Evolutionary conservation across 2,888 invertebrate species (phyloP).

Genomic region (Torymus texanus): DNA sequence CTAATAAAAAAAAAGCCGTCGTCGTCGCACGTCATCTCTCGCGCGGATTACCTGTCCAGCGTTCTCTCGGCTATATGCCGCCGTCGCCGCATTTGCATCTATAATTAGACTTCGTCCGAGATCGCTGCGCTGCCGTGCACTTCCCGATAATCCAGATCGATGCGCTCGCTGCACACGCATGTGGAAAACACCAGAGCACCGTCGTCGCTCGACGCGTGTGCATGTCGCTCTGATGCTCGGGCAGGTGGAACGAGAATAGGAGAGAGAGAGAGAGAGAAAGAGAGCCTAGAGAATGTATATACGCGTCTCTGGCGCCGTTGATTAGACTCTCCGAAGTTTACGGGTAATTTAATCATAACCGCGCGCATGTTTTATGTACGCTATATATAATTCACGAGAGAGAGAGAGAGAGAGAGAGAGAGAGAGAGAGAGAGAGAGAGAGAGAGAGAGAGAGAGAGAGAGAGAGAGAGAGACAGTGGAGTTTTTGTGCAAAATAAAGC

Average conservation of each 20-base stretch:
- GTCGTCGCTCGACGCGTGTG: neutral
- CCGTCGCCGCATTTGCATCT: conserved; percentile 3
- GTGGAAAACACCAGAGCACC: neutral
- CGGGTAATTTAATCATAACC: conserved; percentile 36
- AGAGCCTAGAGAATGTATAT: conserved; percentile 4
- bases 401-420: too few relatives aligned
- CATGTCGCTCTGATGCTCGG: neutral
- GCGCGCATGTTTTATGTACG: conserved; percentile 22
- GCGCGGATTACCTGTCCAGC: too few relatives aligned
- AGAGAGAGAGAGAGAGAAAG: neutral
- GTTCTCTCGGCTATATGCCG: too few relatives aligned
- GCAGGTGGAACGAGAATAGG: conserved; percentile 1
- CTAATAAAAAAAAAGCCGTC: too few relatives aligned
- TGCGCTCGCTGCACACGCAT: neutral
- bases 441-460: too few relatives aligned
- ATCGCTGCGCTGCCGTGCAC: neutral
- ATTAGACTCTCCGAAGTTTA: conserved; percentile 48
- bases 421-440: too few relatives aligned
- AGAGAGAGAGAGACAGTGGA: too few relatives aligned
- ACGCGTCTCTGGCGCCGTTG: conserved; percentile 33
- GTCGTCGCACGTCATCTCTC: too few relatives aligned
- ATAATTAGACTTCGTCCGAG: conserved; percentile 21
- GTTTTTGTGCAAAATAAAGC: conserved; percentile 14
- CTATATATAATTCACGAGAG: conserved; percentile 12
- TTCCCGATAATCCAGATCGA: conserved; percentile 43